A percentile compares a stretch with the other conserved stretches of the same genome.
phyloP scores from a whole-genome alignment of 2,888 invertebrate species.

The Drosophila tripunctata region DNA sequence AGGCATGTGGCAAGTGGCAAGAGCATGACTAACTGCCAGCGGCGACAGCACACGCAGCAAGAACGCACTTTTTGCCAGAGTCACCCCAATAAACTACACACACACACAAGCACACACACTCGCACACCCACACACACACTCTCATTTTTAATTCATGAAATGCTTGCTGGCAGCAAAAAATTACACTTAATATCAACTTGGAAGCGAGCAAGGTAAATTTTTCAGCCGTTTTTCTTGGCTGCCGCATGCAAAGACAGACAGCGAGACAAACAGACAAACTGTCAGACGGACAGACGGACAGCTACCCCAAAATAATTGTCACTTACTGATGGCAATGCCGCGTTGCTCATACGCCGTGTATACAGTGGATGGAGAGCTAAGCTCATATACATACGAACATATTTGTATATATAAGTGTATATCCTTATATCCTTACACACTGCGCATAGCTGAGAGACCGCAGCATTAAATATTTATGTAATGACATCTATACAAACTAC shows the following conservation, averaged over 20 bases:
- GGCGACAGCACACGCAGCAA: conserved; percentile 60
- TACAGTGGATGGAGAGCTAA: conserved; percentile 2
- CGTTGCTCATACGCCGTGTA: conserved; percentile 23
- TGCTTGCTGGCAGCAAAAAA: conserved; percentile 73
- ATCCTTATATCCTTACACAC: background rate
- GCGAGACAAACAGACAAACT: conserved; percentile 20
- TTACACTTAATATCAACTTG: conserved; percentile 75
- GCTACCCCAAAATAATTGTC: conserved; percentile 71
- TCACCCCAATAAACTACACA: conserved; percentile 33
- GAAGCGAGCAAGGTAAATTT: conserved; percentile 33
- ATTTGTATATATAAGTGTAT: background rate
- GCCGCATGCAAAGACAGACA: conserved; percentile 12
- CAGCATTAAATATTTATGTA: conserved; percentile 62
- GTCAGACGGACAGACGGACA: conserved; percentile 7
- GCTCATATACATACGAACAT: conserved; percentile 18
- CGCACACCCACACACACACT: conserved; percentile 3
- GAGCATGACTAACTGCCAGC: conserved; percentile 73
- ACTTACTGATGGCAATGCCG: conserved; percentile 55
- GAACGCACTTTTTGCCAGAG: conserved; percentile 59
- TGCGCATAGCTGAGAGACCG: conserved; percentile 17
- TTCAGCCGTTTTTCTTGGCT: conserved; percentile 21
- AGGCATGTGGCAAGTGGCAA: conserved; percentile 27
- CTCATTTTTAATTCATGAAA: conserved; percentile 79
- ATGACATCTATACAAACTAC: conserved; percentile 40
- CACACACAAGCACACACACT: conserved; percentile 7